Base-by-base conservation (phyloP, 2,888 invertebrate species). In the Pheosia gnoma region DNA sequence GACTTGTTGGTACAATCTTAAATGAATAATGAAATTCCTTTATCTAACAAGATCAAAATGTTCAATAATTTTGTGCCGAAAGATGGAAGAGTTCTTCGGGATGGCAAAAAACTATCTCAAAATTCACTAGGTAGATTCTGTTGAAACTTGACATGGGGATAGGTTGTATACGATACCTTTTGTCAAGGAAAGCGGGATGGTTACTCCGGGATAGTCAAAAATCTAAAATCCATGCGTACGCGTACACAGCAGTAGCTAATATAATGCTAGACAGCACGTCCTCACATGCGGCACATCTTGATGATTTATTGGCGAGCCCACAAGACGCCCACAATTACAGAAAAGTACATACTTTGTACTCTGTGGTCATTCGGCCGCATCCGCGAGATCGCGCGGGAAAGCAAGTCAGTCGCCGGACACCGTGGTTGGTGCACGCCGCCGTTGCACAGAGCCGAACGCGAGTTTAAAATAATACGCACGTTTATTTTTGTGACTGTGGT, bases 401-500 rank as follows among this genome's bases (percentile, higher is more conserved):
- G 75, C 79, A 79, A 68, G 63, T 75, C 80, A 80, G 79, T 80
- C 70, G 67, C 71, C 68, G 67, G 69, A 67, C 75, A 72, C 71
- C 70, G 73, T 71, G 77, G 70, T 70, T 70, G 74, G 75, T 71
- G 74, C 68, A 63, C 67, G 70, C 70, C 67, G 70, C 70, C 65
- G 66, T 61, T 65, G 65, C 71, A 65, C 60, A 60, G 57, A 59
- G 53, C 59, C 62, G 57, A 70, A 64, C 60, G 63, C 62, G 64
- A 58, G 58, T 70, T 45, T 58, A 67, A 65, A 72, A 72, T 70
- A 76, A 64, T 54, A 60, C 54, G 59, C 63, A 59, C 62, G 59
- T 59, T 45, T 54, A 10, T 7, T 41, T 56, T 57, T 57, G 57
- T 57, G 57, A 57, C 36, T 57, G 57, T 57, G 57, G 10, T 57